Evolutionary conservation across 2,888 invertebrate species (phyloP), one percentile per base, ranked within the genome.

Genomic region (Ophioninae sp.): DNA sequence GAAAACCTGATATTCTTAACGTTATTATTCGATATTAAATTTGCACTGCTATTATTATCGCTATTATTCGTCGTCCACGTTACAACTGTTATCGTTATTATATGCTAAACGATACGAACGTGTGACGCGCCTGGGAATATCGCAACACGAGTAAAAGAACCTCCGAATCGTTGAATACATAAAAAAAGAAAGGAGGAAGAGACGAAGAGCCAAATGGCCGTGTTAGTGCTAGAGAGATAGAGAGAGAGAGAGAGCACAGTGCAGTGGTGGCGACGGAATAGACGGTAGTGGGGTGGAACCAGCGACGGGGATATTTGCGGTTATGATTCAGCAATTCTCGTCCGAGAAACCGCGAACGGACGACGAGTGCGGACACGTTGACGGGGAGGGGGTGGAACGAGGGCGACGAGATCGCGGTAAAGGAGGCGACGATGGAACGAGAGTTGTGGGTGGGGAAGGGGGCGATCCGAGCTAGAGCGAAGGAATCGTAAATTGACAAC

Each of bases 321-420:
- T 88, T 88, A 87, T 89, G 89, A 90, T 90, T 89, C 89, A 90
- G 85, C 87, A 83, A 73, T 84, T 85, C 74, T 75, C 82, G 62
- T 65, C 72, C 73, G 65, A 79, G 61, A 41, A 69, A 57, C 44
- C 20, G 44, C 44, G 13, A 41, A 64, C 62, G 70, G 65, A 79
- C 44, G 65, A 79, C 44, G 41, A 82, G 67, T 74, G 64, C 59
- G 81, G 69, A 84, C 61, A 50, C 39, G 56, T 79, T 74, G 59
- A 76, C 56, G 44, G 7, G 62, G 50, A 37, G 13, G 68, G 50
- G 41, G 13, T 61, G 13, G 39, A n/a, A 50, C 50, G 50, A 50
- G 50, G 50, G 50, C 17, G 50, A 17, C 50, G 50, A 13, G 23
- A 62, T 44, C 17, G 69, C 10, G 10, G 37, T 37, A n/a, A 70